Base-by-base conservation (phyloP, 2,113 vertebrate species). In the Orycteropus afer region DNA sequence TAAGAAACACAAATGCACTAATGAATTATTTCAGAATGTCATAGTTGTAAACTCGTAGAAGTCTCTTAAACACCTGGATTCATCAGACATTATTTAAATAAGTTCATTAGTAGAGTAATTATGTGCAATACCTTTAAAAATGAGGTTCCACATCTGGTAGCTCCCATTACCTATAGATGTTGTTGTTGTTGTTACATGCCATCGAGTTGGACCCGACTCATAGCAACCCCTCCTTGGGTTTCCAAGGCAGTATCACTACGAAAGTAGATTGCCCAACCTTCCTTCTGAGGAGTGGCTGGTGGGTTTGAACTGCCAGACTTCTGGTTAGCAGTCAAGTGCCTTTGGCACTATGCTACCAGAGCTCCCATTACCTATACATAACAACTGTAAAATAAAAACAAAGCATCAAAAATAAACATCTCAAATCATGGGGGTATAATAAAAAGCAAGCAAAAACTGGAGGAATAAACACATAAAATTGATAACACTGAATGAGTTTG, bases 101-200 rank as follows among this genome's bases (percentile, higher is more conserved):
- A 13, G 55, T 10, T 12, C 49, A 78, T 55, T 77, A n/a, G 73
- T 6, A 67, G 12, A 73, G 3, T 2, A 17, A 7, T 83, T 77
- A 55, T 20, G 9, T 92, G 22, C 23, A 55, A 14, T 11, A 96
- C 17, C 37, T 95, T 86, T 88, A 90, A 93, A 96, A 83, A 78
- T 91, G 47, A 87, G 61, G 3, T 67, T 65, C 37, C 45, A 89
- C 7, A 40, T 91, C 32, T 91, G 32, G n/a, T 29, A 76, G 18
- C 40, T 89, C 22, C n/a, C 69, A 53, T 11, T 69, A 23, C 67
- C 10, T 76, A 80, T 14, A 76, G 27, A n/a, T n/a, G n/a, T n/a
- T n/a, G n/a, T n/a, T n/a, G n/a, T n/a, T n/a, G n/a, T n/a, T n/a
- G n/a, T n/a, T n/a, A n/a, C n/a, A n/a, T n/a, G n/a, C n/a, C n/a